Evolutionary conservation across 2,113 vertebrate species (phyloP).

Genomic region (Solea solea): DNA sequence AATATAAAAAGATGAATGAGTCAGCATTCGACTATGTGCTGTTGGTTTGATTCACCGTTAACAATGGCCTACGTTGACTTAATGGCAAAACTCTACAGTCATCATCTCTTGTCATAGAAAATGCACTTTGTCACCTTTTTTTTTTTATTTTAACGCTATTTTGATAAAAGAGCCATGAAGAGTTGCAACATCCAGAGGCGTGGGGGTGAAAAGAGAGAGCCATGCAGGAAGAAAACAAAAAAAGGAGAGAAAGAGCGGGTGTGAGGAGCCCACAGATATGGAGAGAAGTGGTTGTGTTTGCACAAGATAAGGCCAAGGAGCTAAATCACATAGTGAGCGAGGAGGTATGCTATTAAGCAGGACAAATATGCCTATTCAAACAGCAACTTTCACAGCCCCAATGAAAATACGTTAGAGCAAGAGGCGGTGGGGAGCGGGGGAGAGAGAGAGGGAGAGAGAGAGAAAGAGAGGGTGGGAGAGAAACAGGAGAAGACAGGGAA

Average conservation of each 20-base stretch:
- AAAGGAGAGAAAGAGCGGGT: conserved; percentile 42
- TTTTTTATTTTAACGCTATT: conserved; percentile 45
- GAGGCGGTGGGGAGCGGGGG: conserved; percentile 36
- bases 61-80: conserved; percentile 28
- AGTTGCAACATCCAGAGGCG: conserved; percentile 55
- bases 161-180: conserved; percentile 55
- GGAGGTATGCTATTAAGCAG: conserved; percentile 82
- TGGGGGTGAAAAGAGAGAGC: conserved; percentile 45
- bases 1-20: conserved; percentile 13
- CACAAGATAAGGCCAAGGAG: conserved; percentile 79
- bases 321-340: conserved; percentile 76
- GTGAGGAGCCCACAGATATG: conserved; percentile 69
- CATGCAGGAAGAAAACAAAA: conserved; percentile 1
- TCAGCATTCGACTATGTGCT: not conserved
- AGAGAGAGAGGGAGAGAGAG: conserved; percentile 31
- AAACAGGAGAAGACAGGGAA: conserved; percentile 57
- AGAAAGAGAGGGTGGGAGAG: conserved; percentile 21
- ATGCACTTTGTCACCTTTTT: conserved; percentile 55
- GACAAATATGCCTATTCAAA: conserved; percentile 86
- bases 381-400: conserved; percentile 77
- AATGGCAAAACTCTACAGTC: conserved; percentile 51
- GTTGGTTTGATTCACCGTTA: conserved; percentile 44
- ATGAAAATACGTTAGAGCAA: conserved; percentile 65
- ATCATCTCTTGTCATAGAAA: conserved; percentile 59
- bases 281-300: conserved; percentile 81